Conservation (phyloP, 2,888 invertebrate genomes). For the Stenolophus ochropezus region DNA sequence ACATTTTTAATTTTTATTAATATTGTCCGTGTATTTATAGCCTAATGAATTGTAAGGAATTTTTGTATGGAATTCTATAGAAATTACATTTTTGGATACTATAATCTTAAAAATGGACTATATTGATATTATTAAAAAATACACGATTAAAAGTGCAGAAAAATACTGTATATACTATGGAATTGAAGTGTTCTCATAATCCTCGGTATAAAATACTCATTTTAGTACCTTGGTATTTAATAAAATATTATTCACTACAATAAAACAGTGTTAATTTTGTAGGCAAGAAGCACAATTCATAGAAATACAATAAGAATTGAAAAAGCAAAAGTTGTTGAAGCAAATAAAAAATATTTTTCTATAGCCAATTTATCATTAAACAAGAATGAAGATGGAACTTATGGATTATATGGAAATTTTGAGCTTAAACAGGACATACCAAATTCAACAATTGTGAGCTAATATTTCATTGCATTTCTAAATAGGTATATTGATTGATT, state of each 20-base stretch:
- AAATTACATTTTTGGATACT: no score
- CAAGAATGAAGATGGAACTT: not conserved
- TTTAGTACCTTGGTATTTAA: no score
- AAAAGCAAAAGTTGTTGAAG: conserved; percentile 26
- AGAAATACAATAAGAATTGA: not conserved
- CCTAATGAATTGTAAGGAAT: no score
- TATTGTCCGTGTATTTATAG: no score
- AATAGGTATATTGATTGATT: not conserved
- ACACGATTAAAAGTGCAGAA: no score
- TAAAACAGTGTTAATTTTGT: not conserved
- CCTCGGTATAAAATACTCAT: no score
- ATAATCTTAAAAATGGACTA: no score
- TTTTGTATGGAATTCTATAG: no score
- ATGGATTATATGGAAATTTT: conserved; percentile 15
- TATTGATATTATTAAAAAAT: no score
- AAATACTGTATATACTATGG: no score
- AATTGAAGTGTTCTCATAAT: no score
- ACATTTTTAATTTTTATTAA: no score
- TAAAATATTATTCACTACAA: not conserved
- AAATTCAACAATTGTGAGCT: conserved; percentile 1
- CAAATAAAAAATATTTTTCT: conserved; percentile 35
- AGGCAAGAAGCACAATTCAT: not conserved
- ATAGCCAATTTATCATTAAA: not conserved
- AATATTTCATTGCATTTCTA: not conserved
- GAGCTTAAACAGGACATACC: conserved; percentile 22